Base-by-base conservation (phyloP, 1,140 invertebrate species). In the Diachasma alloeum region DNA sequence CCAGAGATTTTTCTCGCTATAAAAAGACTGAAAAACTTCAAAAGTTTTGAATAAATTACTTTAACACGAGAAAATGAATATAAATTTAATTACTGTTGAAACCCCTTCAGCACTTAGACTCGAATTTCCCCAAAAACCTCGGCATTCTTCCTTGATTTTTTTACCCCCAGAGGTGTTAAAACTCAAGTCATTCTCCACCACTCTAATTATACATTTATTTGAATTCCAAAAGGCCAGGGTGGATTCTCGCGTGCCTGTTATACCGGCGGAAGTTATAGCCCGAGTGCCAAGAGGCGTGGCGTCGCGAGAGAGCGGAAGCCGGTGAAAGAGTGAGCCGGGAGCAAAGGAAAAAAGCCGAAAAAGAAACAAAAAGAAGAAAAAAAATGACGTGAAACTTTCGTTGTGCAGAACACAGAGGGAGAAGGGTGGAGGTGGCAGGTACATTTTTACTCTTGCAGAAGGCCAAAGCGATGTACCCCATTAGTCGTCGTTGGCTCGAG, bases 391-490 rank as follows among this genome's bases (percentile, higher is more conserved):
- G 24, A 26, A 63, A 63, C 19, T 63, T 63, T 63, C 24, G 59
- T 26, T 63, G 59, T 63, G 11, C 22, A 26, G 24, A 63, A 26
- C 59, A 26, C 24, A 63, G 59, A 63, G 59, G 31, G 59, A 22
- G 59, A n/a, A 44, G 39, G 24, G 42, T 17, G 24, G 63, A 63
- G 42, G 70, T 44, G 71, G 37, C 63, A 77, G 63, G 42, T 70
- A 69, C 63, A 74, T 77, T 77, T 77, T 77, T 77, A 77, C 46
- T 74, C 26, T 59, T 19, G 66, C 37, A 74, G 69, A 77, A 77
- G 72, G 72, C 76, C 66, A 74, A 26, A 77, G 66, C 67, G 63
- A 77, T 77, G 59, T 44, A 74, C 63, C 46, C 72, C 71, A 77
- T 73, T 77, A 77, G 75, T 77, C 63, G 70, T 66, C 63, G 66